Percentiles rank a stretch among this genome's conserved stretches.
Conservation (phyloP, 2,113 vertebrate species). For the Pedionomus torquatus region DNA sequence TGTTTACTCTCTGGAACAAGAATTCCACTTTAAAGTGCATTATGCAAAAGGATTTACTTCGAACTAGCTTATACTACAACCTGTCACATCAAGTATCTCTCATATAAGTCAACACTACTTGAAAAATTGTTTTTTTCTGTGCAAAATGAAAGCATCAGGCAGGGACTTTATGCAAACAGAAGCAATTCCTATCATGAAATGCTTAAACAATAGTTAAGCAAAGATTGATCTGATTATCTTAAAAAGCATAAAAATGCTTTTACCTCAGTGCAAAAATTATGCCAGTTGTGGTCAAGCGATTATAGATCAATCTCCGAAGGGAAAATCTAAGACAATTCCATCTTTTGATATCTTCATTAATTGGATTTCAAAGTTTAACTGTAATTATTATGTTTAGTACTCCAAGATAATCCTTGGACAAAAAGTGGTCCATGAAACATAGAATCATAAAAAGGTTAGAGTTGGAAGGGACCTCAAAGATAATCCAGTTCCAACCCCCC, state of each 20-base stretch:
- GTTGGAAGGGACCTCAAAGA: no score
- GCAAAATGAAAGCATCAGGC: neutral
- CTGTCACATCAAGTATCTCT: neutral
- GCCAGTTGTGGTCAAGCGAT: neutral
- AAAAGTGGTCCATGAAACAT: neutral
- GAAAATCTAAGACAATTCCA: neutral
- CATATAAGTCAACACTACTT: neutral
- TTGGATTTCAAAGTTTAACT: neutral
- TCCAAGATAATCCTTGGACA: neutral
- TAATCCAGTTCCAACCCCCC: no score
- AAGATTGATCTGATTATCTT: neutral
- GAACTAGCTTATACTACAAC: neutral
- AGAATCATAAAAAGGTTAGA: no score
- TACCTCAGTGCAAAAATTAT: neutral
- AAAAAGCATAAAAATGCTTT: neutral
- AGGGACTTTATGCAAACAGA: neutral
- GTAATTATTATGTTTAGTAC: neutral
- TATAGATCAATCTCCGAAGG: neutral
- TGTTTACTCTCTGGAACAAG: neutral
- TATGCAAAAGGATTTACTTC: neutral
- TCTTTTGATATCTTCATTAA: neutral
- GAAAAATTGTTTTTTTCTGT: neutral
- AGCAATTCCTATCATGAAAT: neutral
- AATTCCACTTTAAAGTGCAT: neutral
- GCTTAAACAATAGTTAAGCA: neutral